A percentile compares a stretch with the other conserved stretches of the same genome.
Conservation (phyloP, 2,888 invertebrate genomes). For the Laothoe populi region DNA sequence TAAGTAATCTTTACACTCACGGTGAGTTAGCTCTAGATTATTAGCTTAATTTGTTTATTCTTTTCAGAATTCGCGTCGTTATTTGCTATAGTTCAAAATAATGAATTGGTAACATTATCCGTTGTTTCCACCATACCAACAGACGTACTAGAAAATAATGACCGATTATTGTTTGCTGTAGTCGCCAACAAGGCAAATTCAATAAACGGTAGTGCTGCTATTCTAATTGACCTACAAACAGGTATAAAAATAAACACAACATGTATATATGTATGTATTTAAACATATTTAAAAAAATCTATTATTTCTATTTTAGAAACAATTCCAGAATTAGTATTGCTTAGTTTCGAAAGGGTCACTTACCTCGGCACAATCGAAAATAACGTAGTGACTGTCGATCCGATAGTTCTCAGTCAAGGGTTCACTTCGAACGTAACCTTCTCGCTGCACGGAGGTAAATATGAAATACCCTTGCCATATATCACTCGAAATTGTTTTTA, state of each 20-base stretch:
- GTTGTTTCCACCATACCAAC: constrained; percentile 37
- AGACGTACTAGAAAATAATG: constrained; percentile 43
- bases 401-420: constrained; percentile 46
- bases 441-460: constrained; percentile 44
- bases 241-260: constrained; percentile 38
- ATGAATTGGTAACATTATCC: constrained; percentile 36
- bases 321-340: constrained; percentile 30
- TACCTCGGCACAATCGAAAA: constrained; percentile 44
- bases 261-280: background rate
- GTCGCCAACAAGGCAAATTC: constrained; percentile 44
- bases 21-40: background rate
- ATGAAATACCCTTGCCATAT: too few species aligned
- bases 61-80: constrained; percentile 43
- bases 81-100: constrained; percentile 38
- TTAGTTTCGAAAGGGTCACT: constrained; percentile 44
- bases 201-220: constrained; percentile 42
- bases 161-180: constrained; percentile 48
- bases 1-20: too few species aligned
- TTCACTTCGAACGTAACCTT: constrained; percentile 42
- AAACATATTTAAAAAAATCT: too few species aligned
- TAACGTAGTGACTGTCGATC: constrained; percentile 33
- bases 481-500: background rate
- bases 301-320: constrained; percentile 33
- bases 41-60: background rate
- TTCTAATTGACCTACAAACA: constrained; percentile 51